Percentiles rank a stretch among this genome's conserved stretches.
phyloP scores from a whole-genome alignment of 92 coral and sea anemone species.

The Siderastrea siderea region DNA sequence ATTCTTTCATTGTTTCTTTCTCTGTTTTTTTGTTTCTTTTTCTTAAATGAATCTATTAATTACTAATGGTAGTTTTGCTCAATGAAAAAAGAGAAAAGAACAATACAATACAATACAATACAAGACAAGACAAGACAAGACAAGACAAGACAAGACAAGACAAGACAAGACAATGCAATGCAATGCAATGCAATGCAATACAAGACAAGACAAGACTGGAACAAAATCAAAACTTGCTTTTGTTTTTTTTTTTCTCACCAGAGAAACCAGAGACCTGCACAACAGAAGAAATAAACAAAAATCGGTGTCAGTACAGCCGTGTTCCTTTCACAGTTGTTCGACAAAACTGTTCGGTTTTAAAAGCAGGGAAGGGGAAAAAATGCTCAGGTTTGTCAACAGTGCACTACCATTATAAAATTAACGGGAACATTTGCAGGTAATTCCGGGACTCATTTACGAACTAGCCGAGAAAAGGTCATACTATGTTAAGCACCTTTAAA shows the following conservation, averaged over 20 bases:
- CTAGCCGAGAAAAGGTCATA: no score
- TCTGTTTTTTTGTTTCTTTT: no score
- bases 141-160: no score
- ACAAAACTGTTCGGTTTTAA: not conserved
- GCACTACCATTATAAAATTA: not conserved
- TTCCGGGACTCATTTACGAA: no score
- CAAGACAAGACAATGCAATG: not conserved
- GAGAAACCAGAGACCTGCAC: not conserved
- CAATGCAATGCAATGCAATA: not conserved
- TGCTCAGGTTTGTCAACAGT: not conserved
- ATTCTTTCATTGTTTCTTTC: no score
- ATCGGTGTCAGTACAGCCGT: constrained; percentile 12
- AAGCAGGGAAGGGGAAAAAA: constrained; percentile 11
- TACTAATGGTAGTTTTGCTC: no score
- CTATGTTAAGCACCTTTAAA: no score
- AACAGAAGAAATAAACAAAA: not conserved
- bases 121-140: no score
- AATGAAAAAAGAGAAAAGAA: no score
- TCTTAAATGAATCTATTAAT: no score
- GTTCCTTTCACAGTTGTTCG: constrained; percentile 25
- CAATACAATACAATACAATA: not conserved
- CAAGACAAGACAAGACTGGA: no score
- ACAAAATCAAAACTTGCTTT: not conserved
- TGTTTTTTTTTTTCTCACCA: not conserved
- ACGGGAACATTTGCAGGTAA: no score